Base-by-base conservation (phyloP, 1,140 invertebrate genomes). In the Calliopsis andreniformis region DNA sequence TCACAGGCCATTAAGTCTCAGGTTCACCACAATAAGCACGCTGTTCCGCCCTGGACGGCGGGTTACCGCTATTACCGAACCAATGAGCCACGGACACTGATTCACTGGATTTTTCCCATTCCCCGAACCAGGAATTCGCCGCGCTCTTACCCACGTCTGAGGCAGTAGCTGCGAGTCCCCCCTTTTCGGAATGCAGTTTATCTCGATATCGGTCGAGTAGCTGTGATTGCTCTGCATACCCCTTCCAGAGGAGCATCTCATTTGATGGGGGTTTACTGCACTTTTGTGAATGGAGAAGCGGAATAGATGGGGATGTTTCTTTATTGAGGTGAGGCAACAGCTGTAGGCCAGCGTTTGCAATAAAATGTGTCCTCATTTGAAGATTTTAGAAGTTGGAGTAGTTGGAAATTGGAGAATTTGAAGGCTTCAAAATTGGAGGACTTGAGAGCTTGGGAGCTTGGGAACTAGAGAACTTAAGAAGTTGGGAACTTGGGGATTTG, bases 1-100 rank as follows among this genome's bases (percentile, higher is more conserved):
- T 91, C 88, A 90, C 87, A 89, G 91, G 56, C 88, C 90, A 92
- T 92, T 92, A 91, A 90, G 83, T 76, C 62, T 85, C 82, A 77
- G 81, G 80, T 80, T 83, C 75, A 83, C 85, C 81, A 88, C 89
- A 90, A 90, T 90, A 88, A 91, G 87, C 84, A 87, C 89, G 84
- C 83, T 85, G 85, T 85, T 87, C 71, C 78, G 81, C 77, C 80
- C 76, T 66, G 81, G 82, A 87, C 84, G 87, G 87, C 84, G 91
- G 90, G 86, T 89, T 89, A 92, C 90, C 91, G 86, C 91, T 90
- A 91, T 91, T 90, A 91, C 84, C 69, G 66, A 87, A 78, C 85
- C 88, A 91, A 92, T 92, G 90, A 91, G 86, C 88, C 89, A 82
- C 73, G 81, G 84, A 66, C 81, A 85, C 62, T 80, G 82, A 88